A percentile compares a stretch with the other conserved stretches of the same genome.
phyloP scores from a whole-genome alignment of 1,140 invertebrate species.

The Aphelenchoides besseyi region DNA sequence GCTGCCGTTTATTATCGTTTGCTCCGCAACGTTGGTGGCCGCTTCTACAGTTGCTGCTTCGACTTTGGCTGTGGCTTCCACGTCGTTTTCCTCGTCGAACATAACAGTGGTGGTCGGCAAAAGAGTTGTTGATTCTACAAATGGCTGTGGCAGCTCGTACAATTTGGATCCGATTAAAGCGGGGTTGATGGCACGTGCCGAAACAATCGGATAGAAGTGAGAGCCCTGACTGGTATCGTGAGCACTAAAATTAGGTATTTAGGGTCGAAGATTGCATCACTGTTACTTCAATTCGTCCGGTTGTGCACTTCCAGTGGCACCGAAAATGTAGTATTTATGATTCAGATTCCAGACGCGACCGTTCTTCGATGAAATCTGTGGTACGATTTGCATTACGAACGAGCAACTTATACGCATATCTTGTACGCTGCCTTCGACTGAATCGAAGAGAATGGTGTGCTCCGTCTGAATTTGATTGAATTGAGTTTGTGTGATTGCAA shows the following conservation, averaged over 20 bases:
- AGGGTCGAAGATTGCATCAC: neutral
- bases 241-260: slow-evolving; percentile 18
- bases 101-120: neutral
- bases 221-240: slow-evolving; percentile 43
- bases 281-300: slow-evolving; percentile 33
- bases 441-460: slow-evolving; percentile 28
- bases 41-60: neutral
- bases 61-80: neutral
- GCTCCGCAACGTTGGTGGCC: neutral
- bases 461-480: slow-evolving; percentile 43
- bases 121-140: slow-evolving; percentile 22
- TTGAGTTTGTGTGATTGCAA: slow-evolving; percentile 19
- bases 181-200: slow-evolving; percentile 45
- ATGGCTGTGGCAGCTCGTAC: slow-evolving; percentile 43
- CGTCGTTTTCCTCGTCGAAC: neutral
- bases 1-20: neutral
- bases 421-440: slow-evolving; percentile 38
- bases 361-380: slow-evolving; percentile 38
- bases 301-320: slow-evolving; percentile 49
- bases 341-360: slow-evolving; percentile 44
- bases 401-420: slow-evolving; percentile 45
- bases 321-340: slow-evolving; percentile 52
- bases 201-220: slow-evolving; percentile 53
- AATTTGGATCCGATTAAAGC: slow-evolving; percentile 42
- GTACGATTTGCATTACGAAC: slow-evolving; percentile 47